Percentiles rank a stretch among this genome's conserved stretches.
phyloP scores from a whole-genome alignment of 2,113 vertebrate species.

The Mormyrus iriodes region DNA sequence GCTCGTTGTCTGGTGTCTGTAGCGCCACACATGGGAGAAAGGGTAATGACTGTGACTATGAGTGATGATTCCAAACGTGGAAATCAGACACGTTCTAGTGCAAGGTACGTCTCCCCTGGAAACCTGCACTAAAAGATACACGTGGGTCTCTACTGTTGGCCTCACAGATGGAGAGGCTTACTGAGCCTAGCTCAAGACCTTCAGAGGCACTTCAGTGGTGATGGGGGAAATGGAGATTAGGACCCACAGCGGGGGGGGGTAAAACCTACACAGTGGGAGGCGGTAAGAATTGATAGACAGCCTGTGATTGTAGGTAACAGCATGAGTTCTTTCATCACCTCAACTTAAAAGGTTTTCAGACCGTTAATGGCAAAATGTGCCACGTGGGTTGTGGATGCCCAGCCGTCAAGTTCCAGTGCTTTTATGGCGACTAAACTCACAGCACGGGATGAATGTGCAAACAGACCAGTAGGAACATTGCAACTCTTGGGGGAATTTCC shows the following conservation, averaged over 20 bases:
- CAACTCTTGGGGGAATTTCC: neutral
- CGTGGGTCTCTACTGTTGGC: neutral
- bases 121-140: neutral
- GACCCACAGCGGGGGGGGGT: neutral
- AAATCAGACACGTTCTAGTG: neutral
- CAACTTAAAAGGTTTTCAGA: neutral
- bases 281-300: neutral
- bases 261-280: neutral
- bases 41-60: neutral
- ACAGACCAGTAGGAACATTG: neutral
- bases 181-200: neutral
- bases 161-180: neutral
- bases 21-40: neutral
- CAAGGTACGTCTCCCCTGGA: neutral
- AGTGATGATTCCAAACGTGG: neutral
- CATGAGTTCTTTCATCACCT: neutral
- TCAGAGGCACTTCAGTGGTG: neutral
- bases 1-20: neutral
- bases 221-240: neutral
- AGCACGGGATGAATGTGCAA: neutral
- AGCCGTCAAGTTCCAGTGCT: neutral
- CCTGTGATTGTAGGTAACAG: neutral
- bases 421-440: neutral
- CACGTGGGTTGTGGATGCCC: neutral
- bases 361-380: neutral